These are phyloP conservation scores for Tachyglossus aculeatus DNA, from an alignment of 2,797 vertebrate genomes.

Conservation along the genomic window DNA sequence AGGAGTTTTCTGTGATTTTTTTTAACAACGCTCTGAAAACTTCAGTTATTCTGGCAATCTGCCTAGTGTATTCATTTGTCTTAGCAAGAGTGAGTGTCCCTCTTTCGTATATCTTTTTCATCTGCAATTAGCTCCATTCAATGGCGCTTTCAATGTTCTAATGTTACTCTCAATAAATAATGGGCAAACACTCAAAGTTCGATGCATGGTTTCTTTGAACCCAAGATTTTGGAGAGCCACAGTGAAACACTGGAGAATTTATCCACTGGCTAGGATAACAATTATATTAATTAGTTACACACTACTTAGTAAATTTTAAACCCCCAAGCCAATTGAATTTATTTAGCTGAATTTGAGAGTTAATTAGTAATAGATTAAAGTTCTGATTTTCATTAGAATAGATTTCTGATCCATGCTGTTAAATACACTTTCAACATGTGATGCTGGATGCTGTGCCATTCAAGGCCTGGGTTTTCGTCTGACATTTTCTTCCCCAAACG, in stretches of 20 bases:
- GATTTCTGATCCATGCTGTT: conserved; percentile 48
- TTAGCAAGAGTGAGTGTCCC: conserved; percentile 5
- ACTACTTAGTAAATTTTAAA: conserved; percentile 68
- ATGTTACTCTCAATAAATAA: conserved; percentile 23
- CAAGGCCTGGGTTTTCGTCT: neutral
- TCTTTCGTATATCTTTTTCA: conserved; percentile 16
- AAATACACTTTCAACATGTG: conserved; percentile 26
- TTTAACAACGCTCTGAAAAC: neutral
- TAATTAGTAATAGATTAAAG: conserved; percentile 69
- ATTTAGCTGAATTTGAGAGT: conserved; percentile 64
- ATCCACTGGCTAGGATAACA: conserved; percentile 58
- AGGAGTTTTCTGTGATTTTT: conserved; percentile 4
- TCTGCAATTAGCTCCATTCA: conserved; percentile 13
- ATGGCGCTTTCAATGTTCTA: conserved; percentile 25
- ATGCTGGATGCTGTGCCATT: neutral
- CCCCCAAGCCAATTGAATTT: conserved; percentile 69
- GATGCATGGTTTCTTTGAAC: conserved; percentile 51
- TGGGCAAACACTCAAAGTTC: conserved; percentile 62
- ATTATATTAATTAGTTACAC: conserved; percentile 75
- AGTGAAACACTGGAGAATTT: conserved; percentile 65
- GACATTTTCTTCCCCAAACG: conserved; percentile 11
- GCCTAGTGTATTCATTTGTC: conserved; percentile 7
- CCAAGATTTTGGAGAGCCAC: conserved; percentile 44
- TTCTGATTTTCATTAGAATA: conserved; percentile 66
- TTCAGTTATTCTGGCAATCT: neutral